Evolutionary conservation across 2,113 vertebrate genomes (phyloP), one percentile per base, ranked within the genome.

Genomic region (Patagioenas fasciata): DNA sequence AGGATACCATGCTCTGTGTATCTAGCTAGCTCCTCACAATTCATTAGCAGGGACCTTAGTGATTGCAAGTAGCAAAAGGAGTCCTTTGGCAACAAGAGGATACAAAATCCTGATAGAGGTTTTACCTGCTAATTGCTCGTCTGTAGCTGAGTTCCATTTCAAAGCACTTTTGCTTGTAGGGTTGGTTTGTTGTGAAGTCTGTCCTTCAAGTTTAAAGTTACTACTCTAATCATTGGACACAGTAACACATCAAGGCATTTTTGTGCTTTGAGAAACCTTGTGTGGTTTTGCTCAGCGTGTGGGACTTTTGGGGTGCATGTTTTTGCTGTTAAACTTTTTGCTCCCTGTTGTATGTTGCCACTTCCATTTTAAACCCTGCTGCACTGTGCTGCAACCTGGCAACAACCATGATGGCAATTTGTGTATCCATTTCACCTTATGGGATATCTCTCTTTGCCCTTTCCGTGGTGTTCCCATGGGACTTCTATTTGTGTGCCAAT

Each of bases 1-100:
- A 32, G 34, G 32, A 73, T 13, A 12, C 6, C 0, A 0, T 32
- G 70, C 21, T 67, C 42, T 56, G 13, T 14, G 3, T 20, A 17
- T 34, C 26, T 65, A 40, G 19, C 25, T 51, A 66, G 57, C 23
- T 77, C 31, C 28, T 86, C n/a, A 26, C 14, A 42, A 10, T 70
- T 83, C 66, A 29, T 32, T 50, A 54, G 19, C 42, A 57, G 47
- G 34, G 9, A 51, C 25, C 48, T 71, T 1, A 4, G 28, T 57
- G 47, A 72, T 64, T 75, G 29, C 17, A 15, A 10, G 18, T 5
- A 11, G 24, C 26, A 47, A 24, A 82, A 56, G 8, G 17, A 77
- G 6, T 25, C 40, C 11, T 72, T 21, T 65, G 32, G 32, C 26
- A 84, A 32, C 11, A 61, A 44, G 51, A 57, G 20, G 40, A 7